Percentiles rank a stretch among this genome's conserved stretches.
phyloP scores from a whole-genome alignment of 2,888 invertebrate genomes.

The Melanotus villosus region DNA sequence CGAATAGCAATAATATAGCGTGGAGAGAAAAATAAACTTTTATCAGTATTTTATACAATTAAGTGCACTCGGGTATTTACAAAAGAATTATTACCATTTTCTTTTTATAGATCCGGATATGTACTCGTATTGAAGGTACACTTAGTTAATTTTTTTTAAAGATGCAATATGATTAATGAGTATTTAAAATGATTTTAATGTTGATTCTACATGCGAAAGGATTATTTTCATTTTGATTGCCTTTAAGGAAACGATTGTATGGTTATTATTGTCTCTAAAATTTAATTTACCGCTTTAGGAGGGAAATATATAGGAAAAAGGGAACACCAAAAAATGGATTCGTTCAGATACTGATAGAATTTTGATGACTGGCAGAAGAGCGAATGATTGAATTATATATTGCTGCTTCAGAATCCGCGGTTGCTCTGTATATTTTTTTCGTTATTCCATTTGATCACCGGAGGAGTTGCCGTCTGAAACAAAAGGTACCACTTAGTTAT shows the following conservation, averaged over 20 bases:
- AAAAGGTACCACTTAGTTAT: constrained; percentile 27
- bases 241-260: constrained; percentile 30
- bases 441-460: constrained; percentile 28
- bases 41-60: constrained; percentile 13
- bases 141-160: constrained; percentile 17
- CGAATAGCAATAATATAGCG: too few species aligned
- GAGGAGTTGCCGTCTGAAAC: constrained; percentile 31
- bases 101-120: too few species aligned
- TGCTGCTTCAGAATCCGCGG: constrained; percentile 31
- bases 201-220: not conserved
- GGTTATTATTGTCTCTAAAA: constrained; percentile 33
- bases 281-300: constrained; percentile 3
- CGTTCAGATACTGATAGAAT: constrained; percentile 15
- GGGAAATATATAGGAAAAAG: constrained; percentile 11
- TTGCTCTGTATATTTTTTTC: constrained; percentile 20
- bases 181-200: not conserved
- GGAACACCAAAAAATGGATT: constrained; percentile 17
- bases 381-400: constrained; percentile 35
- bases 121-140: constrained; percentile 26
- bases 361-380: constrained; percentile 28
- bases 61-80: constrained; percentile 33
- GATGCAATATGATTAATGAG: constrained; percentile 16
- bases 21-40: not conserved
- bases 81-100: constrained; percentile 27
- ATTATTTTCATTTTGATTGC: constrained; percentile 28